Conservation (phyloP, 1,140 invertebrate species). For the Dysdera silvatica region DNA sequence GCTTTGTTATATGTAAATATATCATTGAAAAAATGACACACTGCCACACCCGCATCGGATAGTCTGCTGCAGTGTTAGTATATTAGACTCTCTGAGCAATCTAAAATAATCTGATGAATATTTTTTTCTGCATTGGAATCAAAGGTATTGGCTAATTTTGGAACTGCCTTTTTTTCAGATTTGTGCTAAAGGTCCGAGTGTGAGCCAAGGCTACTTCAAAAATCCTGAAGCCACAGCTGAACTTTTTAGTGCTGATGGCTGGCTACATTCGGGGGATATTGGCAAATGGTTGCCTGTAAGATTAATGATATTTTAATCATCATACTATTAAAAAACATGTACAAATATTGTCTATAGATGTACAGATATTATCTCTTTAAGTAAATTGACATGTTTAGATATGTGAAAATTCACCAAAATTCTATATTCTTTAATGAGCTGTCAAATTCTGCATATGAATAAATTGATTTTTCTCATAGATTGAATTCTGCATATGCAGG, state of each 20-base stretch:
- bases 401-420: neutral
- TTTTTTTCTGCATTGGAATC: too few species aligned
- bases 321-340: neutral
- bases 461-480: neutral
- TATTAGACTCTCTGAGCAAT: too few species aligned
- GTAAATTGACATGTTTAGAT: neutral
- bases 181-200: slow-evolving; percentile 82
- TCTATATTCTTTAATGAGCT: neutral
- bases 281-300: slow-evolving; percentile 78
- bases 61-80: too few species aligned
- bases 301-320: slow-evolving; percentile 26
- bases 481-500: too few species aligned
- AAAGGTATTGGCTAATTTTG: neutral
- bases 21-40: too few species aligned
- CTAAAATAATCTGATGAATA: too few species aligned
- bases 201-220: slow-evolving; percentile 71
- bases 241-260: slow-evolving; percentile 75
- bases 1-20: too few species aligned
- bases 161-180: slow-evolving; percentile 33
- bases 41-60: too few species aligned
- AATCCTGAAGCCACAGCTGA: slow-evolving; percentile 78
- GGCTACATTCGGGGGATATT: slow-evolving; percentile 93
- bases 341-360: neutral
- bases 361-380: neutral
- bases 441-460: neutral